A percentile compares a stretch with the other conserved stretches of the same genome.
Conservation (phyloP, 2,888 invertebrate species). For the Nymphalis polychloros region DNA sequence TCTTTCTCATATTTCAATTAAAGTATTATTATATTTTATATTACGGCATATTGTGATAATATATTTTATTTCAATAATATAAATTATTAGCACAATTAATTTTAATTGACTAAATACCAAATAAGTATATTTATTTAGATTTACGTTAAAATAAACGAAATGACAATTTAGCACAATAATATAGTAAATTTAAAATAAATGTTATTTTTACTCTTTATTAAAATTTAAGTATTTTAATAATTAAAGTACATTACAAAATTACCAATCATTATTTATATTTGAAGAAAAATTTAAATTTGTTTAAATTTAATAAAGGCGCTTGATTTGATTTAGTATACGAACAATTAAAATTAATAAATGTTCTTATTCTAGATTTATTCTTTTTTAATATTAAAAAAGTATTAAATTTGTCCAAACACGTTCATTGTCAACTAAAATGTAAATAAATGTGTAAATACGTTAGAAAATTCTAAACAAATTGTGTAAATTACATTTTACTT, state of each 20-base stretch:
- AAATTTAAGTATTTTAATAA: not conserved
- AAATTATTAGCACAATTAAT: constrained; percentile 1
- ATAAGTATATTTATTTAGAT: constrained; percentile 15
- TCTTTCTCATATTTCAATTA: not conserved
- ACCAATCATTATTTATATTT: constrained; percentile 8
- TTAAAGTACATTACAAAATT: not conserved
- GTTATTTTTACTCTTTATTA: not conserved
- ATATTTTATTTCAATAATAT: constrained; percentile 14
- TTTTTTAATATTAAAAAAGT: constrained; percentile 5
- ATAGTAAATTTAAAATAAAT: not conserved
- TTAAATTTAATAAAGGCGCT: not conserved
- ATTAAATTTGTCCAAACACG: constrained; percentile 27
- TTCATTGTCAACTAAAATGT: constrained; percentile 25
- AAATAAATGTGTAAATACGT: constrained; percentile 36
- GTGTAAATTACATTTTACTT: constrained; percentile 61
- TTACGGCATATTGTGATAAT: constrained; percentile 5
- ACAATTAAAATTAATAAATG: not conserved
- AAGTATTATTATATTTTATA: not conserved
- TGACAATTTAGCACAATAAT: not conserved
- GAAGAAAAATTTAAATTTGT: not conserved
- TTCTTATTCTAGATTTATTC: not conserved
- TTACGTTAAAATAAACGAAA: constrained; percentile 13
- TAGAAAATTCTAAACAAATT: constrained; percentile 32
- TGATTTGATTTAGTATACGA: constrained; percentile 1
- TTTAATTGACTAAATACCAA: constrained; percentile 1